Conservation (phyloP, 2,888 invertebrate genomes). For the Drosophila yooni region DNA sequence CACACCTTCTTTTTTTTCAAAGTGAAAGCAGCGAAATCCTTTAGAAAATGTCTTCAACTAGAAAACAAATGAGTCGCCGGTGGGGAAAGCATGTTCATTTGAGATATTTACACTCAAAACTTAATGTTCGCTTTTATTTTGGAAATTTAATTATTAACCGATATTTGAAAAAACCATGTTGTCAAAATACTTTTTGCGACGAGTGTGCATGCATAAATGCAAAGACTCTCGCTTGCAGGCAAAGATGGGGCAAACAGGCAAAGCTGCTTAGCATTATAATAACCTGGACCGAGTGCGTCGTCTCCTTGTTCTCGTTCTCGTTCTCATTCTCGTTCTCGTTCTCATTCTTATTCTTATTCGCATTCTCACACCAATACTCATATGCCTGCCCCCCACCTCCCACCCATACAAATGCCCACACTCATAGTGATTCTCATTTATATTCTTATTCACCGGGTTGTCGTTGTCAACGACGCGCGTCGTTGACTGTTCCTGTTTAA, state of each 20-base stretch:
- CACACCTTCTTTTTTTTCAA: background rate
- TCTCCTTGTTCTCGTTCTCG: background rate
- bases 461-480: constrained; percentile 45
- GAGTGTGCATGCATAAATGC: background rate
- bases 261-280: constrained; percentile 64
- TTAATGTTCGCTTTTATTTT: background rate
- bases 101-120: background rate
- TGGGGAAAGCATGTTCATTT: background rate
- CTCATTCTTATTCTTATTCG: background rate
- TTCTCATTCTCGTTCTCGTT: background rate
- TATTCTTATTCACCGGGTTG: constrained; percentile 23
- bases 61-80: too few relatives aligned
- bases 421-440: constrained; percentile 16
- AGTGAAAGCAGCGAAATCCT: background rate
- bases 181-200: background rate
- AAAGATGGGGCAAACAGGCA: constrained; percentile 8
- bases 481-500: constrained; percentile 63
- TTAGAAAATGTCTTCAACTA: background rate
- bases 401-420: background rate
- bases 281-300: constrained; percentile 47
- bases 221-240: constrained; percentile 12
- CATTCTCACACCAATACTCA: background rate
- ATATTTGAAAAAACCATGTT: background rate
- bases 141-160: background rate
- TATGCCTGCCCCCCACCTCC: background rate